Conservation (phyloP, 2,888 invertebrate genomes). For the Patella caerulea region DNA sequence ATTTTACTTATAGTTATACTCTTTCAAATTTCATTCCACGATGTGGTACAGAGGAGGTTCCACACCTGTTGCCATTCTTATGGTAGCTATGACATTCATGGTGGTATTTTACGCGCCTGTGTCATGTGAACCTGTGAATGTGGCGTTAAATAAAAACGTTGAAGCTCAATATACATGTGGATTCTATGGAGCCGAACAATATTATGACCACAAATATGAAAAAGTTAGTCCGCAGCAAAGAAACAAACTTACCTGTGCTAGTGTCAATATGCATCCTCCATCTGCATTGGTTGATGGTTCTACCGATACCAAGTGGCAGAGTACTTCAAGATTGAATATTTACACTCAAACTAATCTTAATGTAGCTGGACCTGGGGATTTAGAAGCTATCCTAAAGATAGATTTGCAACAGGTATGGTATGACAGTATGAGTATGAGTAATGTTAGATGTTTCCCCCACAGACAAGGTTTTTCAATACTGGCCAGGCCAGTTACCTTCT, state of each 20-base stretch:
- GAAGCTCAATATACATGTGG: slow-evolving; percentile 51
- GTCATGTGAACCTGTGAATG: slow-evolving; percentile 40
- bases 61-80: too few relatives aligned
- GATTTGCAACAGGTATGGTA: slow-evolving; percentile 47
- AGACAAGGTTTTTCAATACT: too few relatives aligned
- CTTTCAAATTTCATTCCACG: too few relatives aligned
- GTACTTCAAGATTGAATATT: slow-evolving; percentile 44
- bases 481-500: too few relatives aligned
- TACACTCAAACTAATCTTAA: slow-evolving; percentile 16
- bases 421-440: neutral
- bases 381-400: slow-evolving; percentile 31
- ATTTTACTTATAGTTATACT: too few relatives aligned
- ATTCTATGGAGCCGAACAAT: slow-evolving; percentile 39
- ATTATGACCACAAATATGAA: slow-evolving; percentile 33
- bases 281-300: slow-evolving; percentile 52
- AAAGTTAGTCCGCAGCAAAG: slow-evolving; percentile 7
- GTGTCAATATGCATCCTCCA: slow-evolving; percentile 31
- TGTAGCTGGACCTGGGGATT: slow-evolving; percentile 9
- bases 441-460: too few relatives aligned
- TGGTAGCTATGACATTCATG: too few relatives aligned
- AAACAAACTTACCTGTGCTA: slow-evolving; percentile 20
- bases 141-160: slow-evolving; percentile 47
- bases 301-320: slow-evolving; percentile 53
- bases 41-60: too few relatives aligned
- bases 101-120: too few relatives aligned